Evolutionary conservation across 2,113 vertebrate genomes (phyloP).

Genomic region (Elgaria multicarinata): DNA sequence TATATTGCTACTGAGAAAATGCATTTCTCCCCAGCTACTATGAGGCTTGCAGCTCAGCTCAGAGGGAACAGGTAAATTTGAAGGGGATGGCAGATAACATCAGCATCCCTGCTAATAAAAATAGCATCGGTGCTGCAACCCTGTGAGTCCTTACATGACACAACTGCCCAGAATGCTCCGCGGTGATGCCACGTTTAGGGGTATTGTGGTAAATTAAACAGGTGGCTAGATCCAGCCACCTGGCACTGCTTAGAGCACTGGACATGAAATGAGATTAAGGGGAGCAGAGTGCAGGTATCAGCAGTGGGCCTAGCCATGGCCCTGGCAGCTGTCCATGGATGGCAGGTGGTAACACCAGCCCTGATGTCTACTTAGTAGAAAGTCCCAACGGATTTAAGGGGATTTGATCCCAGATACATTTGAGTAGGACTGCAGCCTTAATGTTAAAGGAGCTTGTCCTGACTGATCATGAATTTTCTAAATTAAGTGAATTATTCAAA

Average conservation of each 20-base stretch:
- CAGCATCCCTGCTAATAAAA: no score
- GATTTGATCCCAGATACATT: neutral
- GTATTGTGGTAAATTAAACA: neutral
- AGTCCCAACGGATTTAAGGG: neutral
- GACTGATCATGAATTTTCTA: neutral
- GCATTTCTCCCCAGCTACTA: no score
- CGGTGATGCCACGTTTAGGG: neutral
- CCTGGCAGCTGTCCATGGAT: neutral
- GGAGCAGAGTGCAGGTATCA: neutral
- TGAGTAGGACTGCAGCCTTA: neutral
- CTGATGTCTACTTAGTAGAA: neutral
- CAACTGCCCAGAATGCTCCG: neutral
- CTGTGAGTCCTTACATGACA: no score
- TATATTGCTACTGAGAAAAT: no score
- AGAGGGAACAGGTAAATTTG: no score
- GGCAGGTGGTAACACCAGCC: neutral
- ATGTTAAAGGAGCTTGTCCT: neutral
- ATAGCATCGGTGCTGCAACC: no score
- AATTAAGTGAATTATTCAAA: conserved; percentile 5
- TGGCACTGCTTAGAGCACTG: neutral
- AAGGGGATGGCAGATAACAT: no score
- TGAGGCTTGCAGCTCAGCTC: no score
- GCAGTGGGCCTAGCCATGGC: neutral
- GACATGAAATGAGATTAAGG: neutral
- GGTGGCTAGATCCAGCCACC: neutral